A percentile compares a stretch with the other conserved stretches of the same genome.
Conservation (phyloP, 2,888 invertebrate genomes). For the Agonopterix alstromeriana region DNA sequence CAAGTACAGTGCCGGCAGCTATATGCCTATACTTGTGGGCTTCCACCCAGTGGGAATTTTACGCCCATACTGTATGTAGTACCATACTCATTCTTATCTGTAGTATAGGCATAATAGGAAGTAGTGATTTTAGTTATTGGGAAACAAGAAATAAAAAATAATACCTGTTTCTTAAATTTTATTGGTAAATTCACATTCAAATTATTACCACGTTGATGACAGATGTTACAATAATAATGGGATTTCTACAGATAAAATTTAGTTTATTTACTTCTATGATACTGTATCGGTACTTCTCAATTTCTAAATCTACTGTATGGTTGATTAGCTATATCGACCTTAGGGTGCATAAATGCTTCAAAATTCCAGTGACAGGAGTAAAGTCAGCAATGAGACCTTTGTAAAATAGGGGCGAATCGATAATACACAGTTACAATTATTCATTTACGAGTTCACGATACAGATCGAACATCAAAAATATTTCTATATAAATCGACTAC, state of each 20-base stretch:
- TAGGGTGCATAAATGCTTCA: slow-evolving; percentile 71
- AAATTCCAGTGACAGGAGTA: slow-evolving; percentile 57
- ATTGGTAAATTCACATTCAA: slow-evolving; percentile 77
- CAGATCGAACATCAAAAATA: slow-evolving; percentile 72
- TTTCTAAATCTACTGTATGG: slow-evolving; percentile 62
- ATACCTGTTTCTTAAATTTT: slow-evolving; percentile 61
- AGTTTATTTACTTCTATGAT: slow-evolving; percentile 59
- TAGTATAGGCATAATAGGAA: too few species aligned
- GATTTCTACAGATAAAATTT: slow-evolving; percentile 69
- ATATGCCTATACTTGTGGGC: too few species aligned
- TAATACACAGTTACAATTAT: slow-evolving; percentile 57
- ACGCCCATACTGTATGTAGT: too few species aligned
- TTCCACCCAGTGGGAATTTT: too few species aligned
- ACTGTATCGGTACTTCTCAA: slow-evolving; percentile 70
- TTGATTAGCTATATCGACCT: slow-evolving; percentile 62
- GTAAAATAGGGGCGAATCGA: slow-evolving; percentile 51
- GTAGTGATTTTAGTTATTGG: neutral
- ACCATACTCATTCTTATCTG: too few species aligned
- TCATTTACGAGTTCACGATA: slow-evolving; percentile 64
- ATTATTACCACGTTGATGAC: slow-evolving; percentile 73
- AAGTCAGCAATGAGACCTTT: slow-evolving; percentile 47
- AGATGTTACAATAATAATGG: slow-evolving; percentile 55
- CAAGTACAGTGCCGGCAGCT: too few species aligned
- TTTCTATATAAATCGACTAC: slow-evolving; percentile 65
- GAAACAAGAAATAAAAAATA: slow-evolving; percentile 1